Conservation (phyloP, 2,113 vertebrate species). For the Gymnocephalus cernua region DNA sequence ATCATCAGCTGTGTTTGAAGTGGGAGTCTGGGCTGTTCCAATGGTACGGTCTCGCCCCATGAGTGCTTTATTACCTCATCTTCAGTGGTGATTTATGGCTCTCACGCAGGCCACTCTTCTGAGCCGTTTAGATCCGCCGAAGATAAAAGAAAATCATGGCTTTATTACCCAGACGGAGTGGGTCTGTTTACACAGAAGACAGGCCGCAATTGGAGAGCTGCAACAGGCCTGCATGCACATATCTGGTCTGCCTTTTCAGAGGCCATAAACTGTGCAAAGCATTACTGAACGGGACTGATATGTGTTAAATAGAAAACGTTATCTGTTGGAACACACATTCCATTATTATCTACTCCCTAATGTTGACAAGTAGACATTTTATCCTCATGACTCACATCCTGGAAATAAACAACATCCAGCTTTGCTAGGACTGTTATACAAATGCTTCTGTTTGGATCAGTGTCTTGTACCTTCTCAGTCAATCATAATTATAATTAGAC, state of each 20-base stretch:
- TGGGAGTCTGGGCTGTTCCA: constrained; percentile 43
- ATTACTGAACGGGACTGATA: constrained; percentile 13
- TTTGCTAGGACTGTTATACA: constrained; percentile 20
- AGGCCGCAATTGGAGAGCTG: constrained; percentile 40
- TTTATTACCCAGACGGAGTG: constrained; percentile 69
- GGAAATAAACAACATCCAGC: background rate
- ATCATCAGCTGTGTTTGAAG: constrained; percentile 54
- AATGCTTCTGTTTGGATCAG: constrained; percentile 12
- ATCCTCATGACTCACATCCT: constrained; percentile 18
- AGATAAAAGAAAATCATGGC: constrained; percentile 78
- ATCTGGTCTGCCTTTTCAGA: constrained; percentile 57
- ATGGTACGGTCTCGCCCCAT: constrained; percentile 42
- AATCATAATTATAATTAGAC: background rate
- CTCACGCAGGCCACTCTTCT: constrained; percentile 62
- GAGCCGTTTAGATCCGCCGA: constrained; percentile 71
- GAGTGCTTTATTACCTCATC: constrained; percentile 77
- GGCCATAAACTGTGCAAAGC: constrained; percentile 45
- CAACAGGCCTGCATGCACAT: constrained; percentile 44
- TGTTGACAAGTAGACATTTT: constrained; percentile 38
- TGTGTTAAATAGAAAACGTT: constrained; percentile 8
- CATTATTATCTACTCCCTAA: constrained; percentile 8
- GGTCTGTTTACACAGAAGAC: constrained; percentile 69
- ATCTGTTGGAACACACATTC: constrained; percentile 40
- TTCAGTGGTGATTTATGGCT: constrained; percentile 69
- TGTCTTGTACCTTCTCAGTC: background rate